Evolutionary conservation across 2,888 invertebrate genomes (phyloP).

Genomic region (Pyrgus malvae): DNA sequence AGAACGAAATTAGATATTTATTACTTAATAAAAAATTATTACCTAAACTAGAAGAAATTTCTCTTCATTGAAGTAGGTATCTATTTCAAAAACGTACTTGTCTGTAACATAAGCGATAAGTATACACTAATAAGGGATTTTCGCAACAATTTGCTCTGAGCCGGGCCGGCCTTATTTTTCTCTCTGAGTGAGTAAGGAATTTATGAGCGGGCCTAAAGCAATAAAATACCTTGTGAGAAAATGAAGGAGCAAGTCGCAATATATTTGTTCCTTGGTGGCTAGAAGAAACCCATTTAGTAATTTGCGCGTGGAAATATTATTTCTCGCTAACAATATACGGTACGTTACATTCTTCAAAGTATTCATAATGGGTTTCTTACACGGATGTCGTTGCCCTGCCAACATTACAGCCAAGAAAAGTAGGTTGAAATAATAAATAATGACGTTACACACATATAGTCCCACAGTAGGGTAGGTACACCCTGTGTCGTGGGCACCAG

Average conservation of each 20-base stretch:
- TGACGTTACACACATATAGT: too few relatives aligned
- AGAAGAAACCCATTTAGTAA: slow-evolving; percentile 68
- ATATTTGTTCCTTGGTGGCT: slow-evolving; percentile 77
- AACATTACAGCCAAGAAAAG: too few relatives aligned
- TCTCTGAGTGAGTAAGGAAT: slow-evolving; percentile 75
- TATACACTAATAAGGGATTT: slow-evolving; percentile 70
- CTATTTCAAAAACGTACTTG: background rate
- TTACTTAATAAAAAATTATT: too few relatives aligned
- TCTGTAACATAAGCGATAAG: slow-evolving; percentile 53
- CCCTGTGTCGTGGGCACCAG: too few relatives aligned
- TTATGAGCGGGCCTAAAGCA: slow-evolving; percentile 78
- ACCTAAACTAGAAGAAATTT: too few relatives aligned
- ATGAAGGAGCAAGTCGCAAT: slow-evolving; percentile 81
- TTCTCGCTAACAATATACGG: slow-evolving; percentile 34
- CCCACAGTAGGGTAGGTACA: too few relatives aligned
- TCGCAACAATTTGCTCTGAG: slow-evolving; percentile 68
- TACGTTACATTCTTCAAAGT: slow-evolving; percentile 22
- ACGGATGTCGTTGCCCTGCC: background rate
- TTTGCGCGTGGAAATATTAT: slow-evolving; percentile 65
- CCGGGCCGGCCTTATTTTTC: slow-evolving; percentile 74
- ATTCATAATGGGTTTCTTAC: slow-evolving; percentile 19
- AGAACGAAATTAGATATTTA: too few relatives aligned
- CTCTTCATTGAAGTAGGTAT: too few relatives aligned
- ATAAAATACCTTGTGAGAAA: slow-evolving; percentile 81
- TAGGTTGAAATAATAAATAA: too few relatives aligned